Base-by-base conservation (phyloP, 2,888 invertebrate genomes). In the Criorhina ranunculi region DNA sequence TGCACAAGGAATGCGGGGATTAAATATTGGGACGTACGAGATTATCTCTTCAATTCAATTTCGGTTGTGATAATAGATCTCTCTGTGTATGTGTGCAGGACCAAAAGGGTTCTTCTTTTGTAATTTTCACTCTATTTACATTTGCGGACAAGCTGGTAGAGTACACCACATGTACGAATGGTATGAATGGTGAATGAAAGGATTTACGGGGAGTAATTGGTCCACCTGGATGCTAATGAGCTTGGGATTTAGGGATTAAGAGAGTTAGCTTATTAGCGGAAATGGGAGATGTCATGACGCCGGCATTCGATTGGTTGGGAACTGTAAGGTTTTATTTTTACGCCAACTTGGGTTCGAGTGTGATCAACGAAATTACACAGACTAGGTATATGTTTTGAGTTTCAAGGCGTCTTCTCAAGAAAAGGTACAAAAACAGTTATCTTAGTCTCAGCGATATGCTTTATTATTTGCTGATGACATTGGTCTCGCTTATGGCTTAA, bases 31-130 rank as follows among this genome's bases (percentile, higher is more conserved):
- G 62, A 73, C 69, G 69, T 64, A 64, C 19, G 64, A 70, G 83
- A 79, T 85, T 85, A 85, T 79, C 75, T 79, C 75, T 67, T 79
- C 83, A 85, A 79, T 85, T 75, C 75, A 79, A 85, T 85, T 85
- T 79, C 64, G 78, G 79, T 69, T 85, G 55, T 64, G 79, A 83
- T 83, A 78, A 83, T 83, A 73, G 82, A 83, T 78, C 72, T 67
- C 44, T 44, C 42, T 67, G 31, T 60, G 35, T 19, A 33, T 24
- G 46, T 64, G 57, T 51, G 19, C 7, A n/a, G 42, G 31, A 55
- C 51, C 42, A 42, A 82, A 82, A 67, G 72, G 82, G 53, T 83
- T 72, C 62, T 78, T 82, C 64, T 53, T 44, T 66, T 64, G 40
- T 46, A 66, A 67, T 78, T 83, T 55, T 49, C 60, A 78, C 82